phyloP scores from a whole-genome alignment of 2,797 vertebrate species.

The Todus mexicanus region DNA sequence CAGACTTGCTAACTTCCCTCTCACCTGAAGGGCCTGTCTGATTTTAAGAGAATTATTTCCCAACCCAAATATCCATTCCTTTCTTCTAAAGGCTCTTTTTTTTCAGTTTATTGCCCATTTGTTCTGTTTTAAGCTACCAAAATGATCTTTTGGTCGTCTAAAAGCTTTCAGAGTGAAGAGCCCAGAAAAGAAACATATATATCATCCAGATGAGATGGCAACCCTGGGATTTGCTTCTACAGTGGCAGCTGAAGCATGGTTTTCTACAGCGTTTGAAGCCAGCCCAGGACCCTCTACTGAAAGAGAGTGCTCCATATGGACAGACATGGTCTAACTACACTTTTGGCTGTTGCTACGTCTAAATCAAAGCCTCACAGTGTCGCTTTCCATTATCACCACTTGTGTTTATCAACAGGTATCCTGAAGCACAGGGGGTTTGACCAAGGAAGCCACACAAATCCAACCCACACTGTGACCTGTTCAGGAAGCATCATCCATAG shows the following conservation, averaged over 20 bases:
- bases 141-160: neutral
- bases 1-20: neutral
- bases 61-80: neutral
- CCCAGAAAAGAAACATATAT: neutral
- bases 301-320: neutral
- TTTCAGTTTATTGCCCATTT: slow-evolving; percentile 39
- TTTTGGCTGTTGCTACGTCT: neutral
- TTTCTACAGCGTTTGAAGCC: neutral
- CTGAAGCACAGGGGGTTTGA: neutral
- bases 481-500: neutral
- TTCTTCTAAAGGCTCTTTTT: neutral
- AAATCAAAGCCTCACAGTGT: neutral
- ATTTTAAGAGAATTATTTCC: slow-evolving; percentile 39
- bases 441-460: neutral
- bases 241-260: neutral
- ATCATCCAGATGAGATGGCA: neutral
- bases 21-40: slow-evolving; percentile 1
- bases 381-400: neutral
- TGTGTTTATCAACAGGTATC: neutral
- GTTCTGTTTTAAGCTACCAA: slow-evolving; percentile 16
- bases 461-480: neutral
- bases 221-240: neutral
- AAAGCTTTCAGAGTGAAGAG: slow-evolving; percentile 17
- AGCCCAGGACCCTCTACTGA: neutral
- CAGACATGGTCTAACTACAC: neutral